Percentiles rank a stretch among this genome's conserved stretches.
Conservation (phyloP, 2,797 vertebrate genomes). For the Hipposideros larvatus region DNA sequence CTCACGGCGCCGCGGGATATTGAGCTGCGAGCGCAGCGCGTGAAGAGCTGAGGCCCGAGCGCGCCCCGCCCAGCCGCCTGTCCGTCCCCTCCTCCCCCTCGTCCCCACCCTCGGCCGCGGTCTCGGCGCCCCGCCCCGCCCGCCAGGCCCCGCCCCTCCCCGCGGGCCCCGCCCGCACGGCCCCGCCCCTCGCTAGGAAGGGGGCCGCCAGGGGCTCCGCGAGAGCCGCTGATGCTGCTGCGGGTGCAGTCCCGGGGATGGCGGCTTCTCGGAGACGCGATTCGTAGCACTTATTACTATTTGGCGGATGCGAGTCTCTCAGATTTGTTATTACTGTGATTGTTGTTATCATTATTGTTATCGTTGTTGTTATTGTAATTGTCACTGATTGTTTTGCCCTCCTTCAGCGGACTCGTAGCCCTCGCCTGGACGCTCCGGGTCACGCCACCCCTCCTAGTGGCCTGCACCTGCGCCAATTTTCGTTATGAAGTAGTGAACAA, state of each 20-base stretch:
- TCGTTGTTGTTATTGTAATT: neutral
- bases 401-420: no score
- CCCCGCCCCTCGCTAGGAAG: rapidly evolving
- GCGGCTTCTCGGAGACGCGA: neutral
- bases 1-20: neutral
- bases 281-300: neutral
- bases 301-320: neutral
- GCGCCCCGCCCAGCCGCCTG: slow-evolving; percentile 74
- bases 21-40: neutral
- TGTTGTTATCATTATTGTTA: neutral
- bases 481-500: neutral
- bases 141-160: neutral
- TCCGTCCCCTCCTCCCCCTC: neutral
- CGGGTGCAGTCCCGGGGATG: rapidly evolving
- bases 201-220: neutral
- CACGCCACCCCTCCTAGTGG: neutral
- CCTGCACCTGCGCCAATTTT: neutral
- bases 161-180: neutral
- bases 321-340: neutral
- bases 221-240: neutral
- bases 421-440: neutral
- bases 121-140: neutral
- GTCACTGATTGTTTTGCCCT: neutral
- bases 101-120: neutral
- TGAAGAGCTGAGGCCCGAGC: slow-evolving; percentile 25